A percentile compares a stretch with the other conserved stretches of the same genome.
phyloP scores from a whole-genome alignment of 2,888 invertebrate genomes.

The Eupithecia pulchellata region DNA sequence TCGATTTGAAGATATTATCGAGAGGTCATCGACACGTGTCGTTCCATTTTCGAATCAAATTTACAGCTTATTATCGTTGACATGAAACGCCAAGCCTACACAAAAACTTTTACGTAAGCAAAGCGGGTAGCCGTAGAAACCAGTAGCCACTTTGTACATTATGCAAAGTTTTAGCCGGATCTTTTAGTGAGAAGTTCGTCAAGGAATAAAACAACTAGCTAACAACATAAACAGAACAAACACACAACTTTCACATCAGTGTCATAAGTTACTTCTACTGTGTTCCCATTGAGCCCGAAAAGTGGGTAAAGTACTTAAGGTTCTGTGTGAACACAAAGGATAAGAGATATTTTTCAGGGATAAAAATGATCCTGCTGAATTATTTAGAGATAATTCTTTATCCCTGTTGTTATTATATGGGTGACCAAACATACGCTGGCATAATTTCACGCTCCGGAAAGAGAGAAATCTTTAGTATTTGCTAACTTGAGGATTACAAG shows the following conservation, averaged over 20 bases:
- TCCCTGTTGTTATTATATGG: neutral
- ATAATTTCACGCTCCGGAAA: neutral
- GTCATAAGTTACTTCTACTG: neutral
- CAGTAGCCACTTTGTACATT: neutral
- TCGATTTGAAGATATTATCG: no score
- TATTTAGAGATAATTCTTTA: neutral
- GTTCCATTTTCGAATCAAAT: no score
- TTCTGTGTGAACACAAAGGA: neutral
- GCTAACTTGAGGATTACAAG: no score
- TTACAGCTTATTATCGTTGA: no score
- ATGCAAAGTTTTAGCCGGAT: neutral
- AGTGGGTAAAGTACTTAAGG: neutral
- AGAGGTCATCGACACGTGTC: no score
- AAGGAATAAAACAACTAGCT: neutral
- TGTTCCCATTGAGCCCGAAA: neutral
- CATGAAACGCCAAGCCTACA: no score
- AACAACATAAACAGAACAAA: no score
- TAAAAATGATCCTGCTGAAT: neutral
- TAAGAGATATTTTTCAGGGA: neutral
- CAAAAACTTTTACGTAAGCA: no score
- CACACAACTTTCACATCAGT: constrained; percentile 1
- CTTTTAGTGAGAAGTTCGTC: neutral
- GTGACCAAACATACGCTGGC: neutral
- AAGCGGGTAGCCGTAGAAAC: no score
- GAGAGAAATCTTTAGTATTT: neutral